Base-by-base conservation (phyloP, 2,797 vertebrate species). In the Acrocephalus scirpaceus region DNA sequence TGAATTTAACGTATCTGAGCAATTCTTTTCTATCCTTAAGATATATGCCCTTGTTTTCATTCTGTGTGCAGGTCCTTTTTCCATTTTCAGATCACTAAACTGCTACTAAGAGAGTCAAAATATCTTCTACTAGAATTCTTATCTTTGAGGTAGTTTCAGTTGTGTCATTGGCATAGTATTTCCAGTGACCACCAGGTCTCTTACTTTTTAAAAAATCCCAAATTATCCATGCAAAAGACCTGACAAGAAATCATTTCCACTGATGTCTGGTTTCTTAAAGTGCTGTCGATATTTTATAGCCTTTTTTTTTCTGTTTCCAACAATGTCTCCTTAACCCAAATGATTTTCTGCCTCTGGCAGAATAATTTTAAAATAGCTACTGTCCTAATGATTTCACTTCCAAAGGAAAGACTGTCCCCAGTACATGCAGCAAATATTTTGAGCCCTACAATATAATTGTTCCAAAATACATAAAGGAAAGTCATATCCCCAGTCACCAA, bases 171-270 rank as follows among this genome's bases (percentile, higher is more conserved):
- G 13, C 16, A 53, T 54, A 50, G 53, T 30, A 21, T 56, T 77
- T 95, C 32, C 42, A 45, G 32, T 48, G 85, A 44, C 11, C 10
- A 65, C 5, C 16, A 72, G 3, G 10, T 79, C 22, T 54, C 27
- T 50, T 16, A 23, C 7, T 71, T 77, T 7, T 1, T 1, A 22
- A 51, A 32, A 54, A 7, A 0, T 1, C 2, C 1, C 5, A 74
- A 15, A 61, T 75, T 87, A 47, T 65, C 22, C 13, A 30, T 85
- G 40, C 36, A 48, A 82, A 92, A 71, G 7, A 48, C 32, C 9
- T 67, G 19, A 22, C 11, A 92, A 56, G 56, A 71, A 67, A 61
- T 74, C 6, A 13, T 56, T 92, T 67, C 45, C 10, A 15, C 36
- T 72, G 27, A 48, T 48, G 20, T 45, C 51, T 70, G 7, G 29